A percentile compares a stretch with the other conserved stretches of the same genome.
Conservation (phyloP, 2,113 vertebrate genomes). For the Zapus hudsonius region DNA sequence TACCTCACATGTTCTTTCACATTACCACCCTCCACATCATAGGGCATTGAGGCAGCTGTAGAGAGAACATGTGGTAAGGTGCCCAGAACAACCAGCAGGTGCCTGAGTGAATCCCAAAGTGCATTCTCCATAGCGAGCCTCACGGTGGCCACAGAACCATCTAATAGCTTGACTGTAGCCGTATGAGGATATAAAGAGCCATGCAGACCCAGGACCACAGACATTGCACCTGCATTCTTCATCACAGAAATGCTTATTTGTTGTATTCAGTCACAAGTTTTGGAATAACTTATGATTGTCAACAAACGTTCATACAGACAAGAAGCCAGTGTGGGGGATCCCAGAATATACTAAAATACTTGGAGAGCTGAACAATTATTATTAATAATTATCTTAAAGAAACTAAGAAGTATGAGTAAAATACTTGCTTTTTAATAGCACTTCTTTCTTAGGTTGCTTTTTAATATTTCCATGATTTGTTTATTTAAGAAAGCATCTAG, state of each 20-base stretch:
- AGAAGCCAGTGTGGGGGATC: too few species aligned
- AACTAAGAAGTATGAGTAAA: not conserved
- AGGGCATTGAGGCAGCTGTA: not conserved
- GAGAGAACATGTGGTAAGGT: accelerated
- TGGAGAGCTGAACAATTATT: not conserved
- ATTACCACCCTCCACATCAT: too few species aligned
- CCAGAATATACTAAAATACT: too few species aligned
- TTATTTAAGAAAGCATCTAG: not conserved
- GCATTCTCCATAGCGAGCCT: not conserved
- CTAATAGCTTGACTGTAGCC: not conserved
- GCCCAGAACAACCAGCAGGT: not conserved
- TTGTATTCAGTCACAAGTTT: not conserved
- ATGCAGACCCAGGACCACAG: accelerated
- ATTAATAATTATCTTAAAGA: not conserved
- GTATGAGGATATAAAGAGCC: not conserved
- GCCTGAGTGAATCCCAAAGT: not conserved
- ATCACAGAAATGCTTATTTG: not conserved
- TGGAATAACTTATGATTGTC: too few species aligned
- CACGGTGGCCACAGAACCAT: not conserved
- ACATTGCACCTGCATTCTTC: not conserved
- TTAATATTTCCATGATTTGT: not conserved
- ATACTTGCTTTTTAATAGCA: not conserved
- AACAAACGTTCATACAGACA: too few species aligned
- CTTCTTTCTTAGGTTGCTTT: not conserved
- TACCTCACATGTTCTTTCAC: not conserved